A percentile compares a stretch with the other conserved stretches of the same genome.
These are phyloP conservation scores for Drosophila micromelanica DNA, from an alignment of 1,140 invertebrate species.

Conservation along the genomic window DNA sequence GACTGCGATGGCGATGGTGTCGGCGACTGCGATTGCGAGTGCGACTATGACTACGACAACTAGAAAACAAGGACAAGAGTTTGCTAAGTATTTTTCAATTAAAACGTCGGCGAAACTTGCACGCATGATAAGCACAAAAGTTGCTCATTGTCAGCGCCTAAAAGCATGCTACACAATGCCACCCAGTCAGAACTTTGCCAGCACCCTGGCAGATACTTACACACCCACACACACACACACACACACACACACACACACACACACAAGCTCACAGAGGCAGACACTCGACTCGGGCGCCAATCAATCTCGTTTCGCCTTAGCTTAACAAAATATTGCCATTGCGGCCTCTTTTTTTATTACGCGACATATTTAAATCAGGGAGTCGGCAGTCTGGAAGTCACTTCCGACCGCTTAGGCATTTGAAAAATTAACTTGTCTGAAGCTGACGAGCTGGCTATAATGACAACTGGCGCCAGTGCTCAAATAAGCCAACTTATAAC, in stretches of 20 bases:
- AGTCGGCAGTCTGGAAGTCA: conserved; percentile 39
- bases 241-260: neutral
- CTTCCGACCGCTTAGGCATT: conserved; percentile 73
- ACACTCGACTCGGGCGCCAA: conserved; percentile 55
- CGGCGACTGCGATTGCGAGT: conserved; percentile 15
- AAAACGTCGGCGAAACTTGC: conserved; percentile 74
- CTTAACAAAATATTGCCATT: conserved; percentile 59
- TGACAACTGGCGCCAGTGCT: conserved; percentile 66
- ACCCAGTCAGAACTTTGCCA: conserved; percentile 45
- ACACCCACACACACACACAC: neutral
- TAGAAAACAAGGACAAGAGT: conserved; percentile 35
- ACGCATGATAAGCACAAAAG: conserved; percentile 78
- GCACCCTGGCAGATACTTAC: neutral
- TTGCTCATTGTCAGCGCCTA: conserved; percentile 72
- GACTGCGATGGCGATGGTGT: too few relatives aligned
- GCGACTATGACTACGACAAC: conserved; percentile 25
- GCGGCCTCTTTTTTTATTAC: conserved; percentile 16
- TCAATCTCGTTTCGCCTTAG: conserved; percentile 60
- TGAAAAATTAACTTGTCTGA: conserved; percentile 77
- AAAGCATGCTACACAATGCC: conserved; percentile 53
- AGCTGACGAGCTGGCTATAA: conserved; percentile 39
- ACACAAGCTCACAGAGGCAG: conserved; percentile 1
- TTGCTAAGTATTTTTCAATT: conserved; percentile 80
- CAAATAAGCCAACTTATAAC: conserved; percentile 26
- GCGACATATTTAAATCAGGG: conserved; percentile 77